Evolutionary conservation across 2,888 invertebrate genomes (phyloP).

Genomic region (Drosophila meridionalis): DNA sequence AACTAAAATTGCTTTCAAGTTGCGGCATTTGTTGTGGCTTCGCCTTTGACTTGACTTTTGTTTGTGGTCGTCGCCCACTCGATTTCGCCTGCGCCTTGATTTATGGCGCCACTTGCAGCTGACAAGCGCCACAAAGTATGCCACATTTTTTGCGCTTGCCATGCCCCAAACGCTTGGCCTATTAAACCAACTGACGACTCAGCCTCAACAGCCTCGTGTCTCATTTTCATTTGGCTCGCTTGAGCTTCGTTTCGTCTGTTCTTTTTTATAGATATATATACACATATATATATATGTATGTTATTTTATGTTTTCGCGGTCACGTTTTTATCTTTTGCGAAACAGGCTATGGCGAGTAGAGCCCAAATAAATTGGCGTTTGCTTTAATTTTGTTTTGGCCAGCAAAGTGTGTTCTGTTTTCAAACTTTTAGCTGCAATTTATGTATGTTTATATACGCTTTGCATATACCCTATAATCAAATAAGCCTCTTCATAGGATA

Average conservation of each 20-base stretch:
- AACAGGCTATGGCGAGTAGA: slow-evolving; percentile 38
- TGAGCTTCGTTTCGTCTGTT: slow-evolving; percentile 3
- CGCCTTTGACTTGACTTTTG: slow-evolving; percentile 64
- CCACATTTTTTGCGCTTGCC: slow-evolving; percentile 38
- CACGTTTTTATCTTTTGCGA: slow-evolving; percentile 74
- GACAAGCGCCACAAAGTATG: slow-evolving; percentile 64
- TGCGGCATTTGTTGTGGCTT: slow-evolving; percentile 42
- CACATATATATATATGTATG: not conserved
- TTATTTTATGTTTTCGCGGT: slow-evolving; percentile 71
- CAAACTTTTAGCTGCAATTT: not conserved
- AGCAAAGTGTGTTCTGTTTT: slow-evolving; percentile 24
- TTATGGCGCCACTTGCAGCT: slow-evolving; percentile 76
- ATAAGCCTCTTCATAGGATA: not conserved
- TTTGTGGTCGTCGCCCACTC: slow-evolving; percentile 48
- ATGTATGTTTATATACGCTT: not conserved
- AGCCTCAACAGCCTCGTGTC: slow-evolving; percentile 25
- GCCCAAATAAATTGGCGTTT: slow-evolving; percentile 54
- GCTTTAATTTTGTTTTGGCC: slow-evolving; percentile 44
- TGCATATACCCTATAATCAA: slow-evolving; percentile 9
- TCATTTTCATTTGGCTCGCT: slow-evolving; percentile 53
- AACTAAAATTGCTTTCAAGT: slow-evolving; percentile 70
- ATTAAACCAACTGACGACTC: slow-evolving; percentile 49
- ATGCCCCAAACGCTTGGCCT: slow-evolving; percentile 25
- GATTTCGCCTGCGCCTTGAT: slow-evolving; percentile 42
- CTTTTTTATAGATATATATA: not conserved